Conservation (phyloP, 1,140 invertebrate species). For the Lordiphosa stackelbergi region DNA sequence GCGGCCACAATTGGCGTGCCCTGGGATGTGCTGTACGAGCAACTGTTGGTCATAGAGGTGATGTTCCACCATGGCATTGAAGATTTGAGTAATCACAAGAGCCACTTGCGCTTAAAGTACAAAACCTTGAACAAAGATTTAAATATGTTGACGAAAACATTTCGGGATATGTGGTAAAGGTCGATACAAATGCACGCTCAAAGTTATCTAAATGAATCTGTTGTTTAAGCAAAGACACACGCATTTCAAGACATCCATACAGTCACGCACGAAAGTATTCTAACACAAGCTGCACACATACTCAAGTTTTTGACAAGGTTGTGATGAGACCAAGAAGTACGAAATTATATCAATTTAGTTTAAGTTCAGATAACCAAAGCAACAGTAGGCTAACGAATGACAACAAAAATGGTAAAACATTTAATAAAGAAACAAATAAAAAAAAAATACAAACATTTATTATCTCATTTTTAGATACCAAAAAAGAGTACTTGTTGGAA, state of each 20-base stretch:
- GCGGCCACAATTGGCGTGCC: conserved; percentile 77
- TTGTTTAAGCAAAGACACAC: conserved; percentile 7
- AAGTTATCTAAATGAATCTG: conserved; percentile 7
- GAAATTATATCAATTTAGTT: no score
- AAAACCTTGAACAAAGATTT: conserved; percentile 49
- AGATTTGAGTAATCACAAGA: conserved; percentile 37
- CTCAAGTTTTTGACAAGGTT: no score
- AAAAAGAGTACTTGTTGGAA: no score
- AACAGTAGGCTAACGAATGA: no score
- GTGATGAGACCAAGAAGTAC: no score
- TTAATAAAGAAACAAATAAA: no score
- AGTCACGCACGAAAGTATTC: no score
- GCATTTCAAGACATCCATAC: neutral
- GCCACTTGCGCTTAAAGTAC: conserved; percentile 43
- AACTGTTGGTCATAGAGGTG: conserved; percentile 72
- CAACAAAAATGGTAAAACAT: no score
- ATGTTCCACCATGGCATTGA: conserved; percentile 62
- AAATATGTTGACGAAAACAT: conserved; percentile 32
- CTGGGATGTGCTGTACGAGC: conserved; percentile 77
- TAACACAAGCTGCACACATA: no score
- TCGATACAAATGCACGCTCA: neutral
- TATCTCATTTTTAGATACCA: no score
- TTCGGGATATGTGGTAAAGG: conserved; percentile 50
- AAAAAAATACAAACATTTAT: no score
- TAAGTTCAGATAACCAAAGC: no score